Evolutionary conservation across 2,888 invertebrate genomes (phyloP).

Genomic region (Cryptocephalus primarius): DNA sequence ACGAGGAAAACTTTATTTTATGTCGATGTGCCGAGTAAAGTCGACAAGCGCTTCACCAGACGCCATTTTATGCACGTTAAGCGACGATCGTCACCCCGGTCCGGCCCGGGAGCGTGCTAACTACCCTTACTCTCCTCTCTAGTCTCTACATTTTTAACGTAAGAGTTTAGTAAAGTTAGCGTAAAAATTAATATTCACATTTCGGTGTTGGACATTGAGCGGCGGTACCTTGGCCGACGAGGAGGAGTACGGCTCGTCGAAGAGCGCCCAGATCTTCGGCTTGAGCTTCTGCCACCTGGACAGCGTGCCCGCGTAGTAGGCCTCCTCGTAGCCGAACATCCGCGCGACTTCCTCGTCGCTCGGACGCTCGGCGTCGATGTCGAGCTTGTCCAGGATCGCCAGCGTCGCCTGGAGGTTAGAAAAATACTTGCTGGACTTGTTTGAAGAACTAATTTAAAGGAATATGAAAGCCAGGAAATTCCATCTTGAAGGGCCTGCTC

Average conservation of each 20-base stretch:
- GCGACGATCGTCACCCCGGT: too few relatives aligned
- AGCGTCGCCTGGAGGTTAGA: slow-evolving; percentile 63
- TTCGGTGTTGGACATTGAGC: slow-evolving; percentile 63
- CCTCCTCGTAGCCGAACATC: slow-evolving; percentile 84
- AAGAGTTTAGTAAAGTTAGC: slow-evolving; percentile 14
- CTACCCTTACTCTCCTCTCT: too few relatives aligned
- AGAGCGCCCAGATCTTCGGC: slow-evolving; percentile 88
- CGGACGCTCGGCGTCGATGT: slow-evolving; percentile 86
- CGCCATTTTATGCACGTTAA: too few relatives aligned
- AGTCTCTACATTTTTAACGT: too few relatives aligned
- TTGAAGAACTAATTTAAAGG: too few relatives aligned
- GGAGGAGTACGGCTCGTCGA: slow-evolving; percentile 94
- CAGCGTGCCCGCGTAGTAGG: slow-evolving; percentile 65
- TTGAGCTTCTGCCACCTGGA: slow-evolving; percentile 84
- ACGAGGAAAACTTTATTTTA: too few relatives aligned
- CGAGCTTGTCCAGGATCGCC: slow-evolving; percentile 90
- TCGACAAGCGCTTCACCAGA: too few relatives aligned
- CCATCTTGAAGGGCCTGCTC: too few relatives aligned
- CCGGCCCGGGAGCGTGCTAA: too few relatives aligned
- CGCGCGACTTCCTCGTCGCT: slow-evolving; percentile 88
- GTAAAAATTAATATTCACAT: slow-evolving; percentile 29
- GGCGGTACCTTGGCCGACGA: slow-evolving; percentile 74
- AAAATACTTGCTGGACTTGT: too few relatives aligned
- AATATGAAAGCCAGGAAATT: too few relatives aligned
- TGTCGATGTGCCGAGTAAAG: too few relatives aligned